phyloP scores from a whole-genome alignment of 1,140 invertebrate genomes.

The Cardiocondyla obscurior region DNA sequence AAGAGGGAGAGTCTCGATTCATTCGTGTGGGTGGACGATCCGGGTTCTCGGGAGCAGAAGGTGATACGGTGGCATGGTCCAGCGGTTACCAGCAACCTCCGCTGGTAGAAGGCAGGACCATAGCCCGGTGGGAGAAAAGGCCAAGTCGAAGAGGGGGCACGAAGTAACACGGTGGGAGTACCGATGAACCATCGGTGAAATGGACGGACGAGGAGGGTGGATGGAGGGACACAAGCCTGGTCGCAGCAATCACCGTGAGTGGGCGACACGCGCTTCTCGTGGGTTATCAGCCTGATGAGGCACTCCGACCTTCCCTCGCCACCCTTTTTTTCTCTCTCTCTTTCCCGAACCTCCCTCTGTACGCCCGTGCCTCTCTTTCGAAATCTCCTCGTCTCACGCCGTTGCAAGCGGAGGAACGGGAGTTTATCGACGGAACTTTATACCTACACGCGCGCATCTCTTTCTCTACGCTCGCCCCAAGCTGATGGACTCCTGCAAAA shows the following conservation, averaged over 20 bases:
- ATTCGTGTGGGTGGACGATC: conserved; percentile 64
- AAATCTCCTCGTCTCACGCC: conserved; percentile 23
- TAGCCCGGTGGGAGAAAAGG: conserved; percentile 46
- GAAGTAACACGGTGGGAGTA: conserved; percentile 57
- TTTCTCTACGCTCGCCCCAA: conserved; percentile 21
- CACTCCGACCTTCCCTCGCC: conserved; percentile 54
- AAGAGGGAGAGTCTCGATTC: conserved; percentile 8
- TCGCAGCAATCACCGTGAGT: conserved; percentile 80
- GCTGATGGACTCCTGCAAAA: conserved; percentile 27
- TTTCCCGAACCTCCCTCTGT: background rate
- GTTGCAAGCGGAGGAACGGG: conserved; percentile 33
- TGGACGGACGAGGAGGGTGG: conserved; percentile 12
- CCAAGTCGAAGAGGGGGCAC: conserved; percentile 37
- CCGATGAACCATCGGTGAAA: conserved; percentile 61
- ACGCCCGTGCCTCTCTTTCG: background rate
- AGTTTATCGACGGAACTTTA: conserved; percentile 58
- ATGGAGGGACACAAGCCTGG: conserved; percentile 70
- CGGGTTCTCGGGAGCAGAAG: conserved; percentile 62
- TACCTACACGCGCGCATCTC: conserved; percentile 16
- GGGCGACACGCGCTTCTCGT: conserved; percentile 80
- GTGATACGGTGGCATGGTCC: conserved; percentile 69
- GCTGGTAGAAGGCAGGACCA: conserved; percentile 60
- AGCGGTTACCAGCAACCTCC: conserved; percentile 54
- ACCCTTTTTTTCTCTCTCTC: background rate
- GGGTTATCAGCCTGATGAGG: conserved; percentile 76